Evolutionary conservation across 2,888 invertebrate species (phyloP).

Genomic region (Ennomos erosarius): DNA sequence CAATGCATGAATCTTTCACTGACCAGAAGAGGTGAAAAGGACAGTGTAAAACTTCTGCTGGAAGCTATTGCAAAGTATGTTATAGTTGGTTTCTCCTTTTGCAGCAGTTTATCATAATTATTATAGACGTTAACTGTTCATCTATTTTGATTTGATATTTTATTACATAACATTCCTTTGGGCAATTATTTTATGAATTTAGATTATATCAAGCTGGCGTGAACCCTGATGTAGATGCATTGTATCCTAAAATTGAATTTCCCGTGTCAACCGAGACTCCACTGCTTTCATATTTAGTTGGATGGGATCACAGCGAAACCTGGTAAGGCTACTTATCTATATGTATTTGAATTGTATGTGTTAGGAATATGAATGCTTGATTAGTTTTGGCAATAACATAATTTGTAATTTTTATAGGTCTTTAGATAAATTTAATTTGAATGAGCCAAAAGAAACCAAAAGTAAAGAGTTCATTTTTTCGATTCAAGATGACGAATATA

Average conservation of each 20-base stretch:
- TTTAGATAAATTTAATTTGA: conserved; percentile 28
- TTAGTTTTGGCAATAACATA: neutral
- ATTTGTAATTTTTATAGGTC: conserved; percentile 35
- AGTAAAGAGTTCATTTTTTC: conserved; percentile 46
- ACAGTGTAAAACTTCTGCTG: conserved; percentile 82
- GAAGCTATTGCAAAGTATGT: conserved; percentile 79
- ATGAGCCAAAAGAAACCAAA: conserved; percentile 31
- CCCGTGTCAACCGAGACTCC: conserved; percentile 93
- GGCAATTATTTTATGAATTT: conserved; percentile 20
- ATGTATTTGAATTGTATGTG: neutral
- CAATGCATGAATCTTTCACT: conserved; percentile 88
- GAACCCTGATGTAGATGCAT: conserved; percentile 86
- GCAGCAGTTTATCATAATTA: no score
- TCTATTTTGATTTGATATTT: no score
- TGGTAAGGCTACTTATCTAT: conserved; percentile 68
- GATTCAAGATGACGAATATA: conserved; percentile 53
- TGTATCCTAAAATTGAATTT: conserved; percentile 89
- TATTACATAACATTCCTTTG: no score
- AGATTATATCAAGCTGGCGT: conserved; percentile 90
- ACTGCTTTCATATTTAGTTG: conserved; percentile 90
- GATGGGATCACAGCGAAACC: conserved; percentile 91
- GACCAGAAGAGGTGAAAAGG: conserved; percentile 87
- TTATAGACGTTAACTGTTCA: no score
- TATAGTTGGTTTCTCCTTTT: neutral
- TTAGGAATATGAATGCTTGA: conserved; percentile 1